Percentiles rank a stretch among this genome's conserved stretches.
These are phyloP conservation scores for Sarcophaga carnaria DNA, from an alignment of 2,888 invertebrate genomes.

Conservation along the genomic window DNA sequence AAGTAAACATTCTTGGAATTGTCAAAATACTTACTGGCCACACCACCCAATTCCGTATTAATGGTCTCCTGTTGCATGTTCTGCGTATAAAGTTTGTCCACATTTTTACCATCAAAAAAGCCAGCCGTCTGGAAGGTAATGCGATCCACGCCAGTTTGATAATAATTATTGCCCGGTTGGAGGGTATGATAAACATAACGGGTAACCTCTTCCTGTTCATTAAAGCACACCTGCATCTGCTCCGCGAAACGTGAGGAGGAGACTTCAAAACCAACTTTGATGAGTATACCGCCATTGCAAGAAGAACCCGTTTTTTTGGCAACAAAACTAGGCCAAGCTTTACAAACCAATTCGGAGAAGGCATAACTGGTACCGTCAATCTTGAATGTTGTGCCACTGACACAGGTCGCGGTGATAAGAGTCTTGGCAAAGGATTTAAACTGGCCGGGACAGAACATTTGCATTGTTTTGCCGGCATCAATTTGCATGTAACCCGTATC, in stretches of 20 bases:
- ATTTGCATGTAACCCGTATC: slow-evolving; percentile 75
- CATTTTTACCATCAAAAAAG: slow-evolving; percentile 78
- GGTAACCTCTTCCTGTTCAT: slow-evolving; percentile 80
- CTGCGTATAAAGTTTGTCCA: slow-evolving; percentile 80
- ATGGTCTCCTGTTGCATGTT: slow-evolving; percentile 79
- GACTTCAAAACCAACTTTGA: slow-evolving; percentile 81
- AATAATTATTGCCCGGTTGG: slow-evolving; percentile 81
- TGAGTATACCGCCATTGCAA: slow-evolving; percentile 77
- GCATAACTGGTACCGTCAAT: slow-evolving; percentile 73
- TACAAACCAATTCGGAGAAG: slow-evolving; percentile 80
- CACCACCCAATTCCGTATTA: slow-evolving; percentile 77
- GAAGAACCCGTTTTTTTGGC: slow-evolving; percentile 74
- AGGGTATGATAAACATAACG: slow-evolving; percentile 80
- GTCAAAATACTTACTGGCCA: slow-evolving; percentile 75
- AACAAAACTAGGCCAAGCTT: slow-evolving; percentile 76
- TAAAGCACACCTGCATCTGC: slow-evolving; percentile 81
- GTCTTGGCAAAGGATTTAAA: slow-evolving; percentile 73
- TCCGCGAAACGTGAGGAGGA: slow-evolving; percentile 77
- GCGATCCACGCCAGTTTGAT: slow-evolving; percentile 81
- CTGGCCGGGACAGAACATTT: slow-evolving; percentile 77
- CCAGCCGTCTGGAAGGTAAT: slow-evolving; percentile 78
- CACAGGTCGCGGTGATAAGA: slow-evolving; percentile 77
- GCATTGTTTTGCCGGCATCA: slow-evolving; percentile 73
- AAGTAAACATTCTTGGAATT: slow-evolving; percentile 74
- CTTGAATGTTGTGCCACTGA: slow-evolving; percentile 75